Evolutionary conservation across 2,113 vertebrate species (phyloP), one percentile per base, ranked within the genome.

Genomic region (Oryzias woworae): DNA sequence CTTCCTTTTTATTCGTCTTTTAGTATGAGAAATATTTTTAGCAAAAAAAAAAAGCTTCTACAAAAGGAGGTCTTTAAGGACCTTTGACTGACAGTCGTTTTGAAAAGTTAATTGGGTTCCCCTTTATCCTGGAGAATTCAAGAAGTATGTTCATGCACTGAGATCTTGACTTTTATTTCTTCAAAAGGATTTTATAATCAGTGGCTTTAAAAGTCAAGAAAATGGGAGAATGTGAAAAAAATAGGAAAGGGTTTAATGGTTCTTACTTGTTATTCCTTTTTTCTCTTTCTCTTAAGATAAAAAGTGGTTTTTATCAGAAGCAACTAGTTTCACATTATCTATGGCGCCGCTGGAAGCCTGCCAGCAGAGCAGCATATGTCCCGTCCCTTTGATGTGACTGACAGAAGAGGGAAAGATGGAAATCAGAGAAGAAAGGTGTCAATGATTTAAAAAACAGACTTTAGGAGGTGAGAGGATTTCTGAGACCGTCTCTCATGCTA

Each of bases 101-200:
- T 84, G 69, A 75, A 63, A 74, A 67, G 81, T 81, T 90, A 92
- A 90, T 88, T 91, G 85, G 69, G 74, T 81, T 79, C 45, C 42
- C 63, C 75, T 80, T 70, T 80, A 69, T 73, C 84, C 74, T 67
- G 10, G 43, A 80, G 68, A 57, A 76, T 26, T 14, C 60, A 4
- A 70, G 70, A 72, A 77, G 65, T 58, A 42, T 55, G 60, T 62
- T 80, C 60, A 65, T 20, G 22, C 53, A 44, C 48, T 49, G 10
- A 13, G 0, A 36, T 53, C 53, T 76, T 49, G 50, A 43, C n/a
- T 50, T n/a, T 45, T 65, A 56, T 70, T 41, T 17, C 23, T 31
- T 26, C 36, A 59, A 62, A 58, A 36, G 36, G 44, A 20, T 31
- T 22, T 59, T 16, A 70, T 80, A 62, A 81, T 83, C 55, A 79